Conservation (phyloP, 2,113 vertebrate species). For the Glareola pratincola region DNA sequence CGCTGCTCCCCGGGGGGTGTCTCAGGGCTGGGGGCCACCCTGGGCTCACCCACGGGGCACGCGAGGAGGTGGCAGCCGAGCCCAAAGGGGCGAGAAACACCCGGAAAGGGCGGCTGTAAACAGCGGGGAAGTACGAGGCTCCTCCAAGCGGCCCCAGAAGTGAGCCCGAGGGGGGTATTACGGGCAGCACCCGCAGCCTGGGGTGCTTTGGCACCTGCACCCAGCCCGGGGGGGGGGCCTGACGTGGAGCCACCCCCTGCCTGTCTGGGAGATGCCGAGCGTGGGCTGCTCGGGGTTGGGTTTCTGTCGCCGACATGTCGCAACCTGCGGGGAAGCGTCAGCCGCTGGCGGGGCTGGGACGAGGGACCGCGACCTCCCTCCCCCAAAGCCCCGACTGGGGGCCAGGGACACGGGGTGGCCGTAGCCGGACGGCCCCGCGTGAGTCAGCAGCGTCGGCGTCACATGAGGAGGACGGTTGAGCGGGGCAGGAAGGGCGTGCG, state of each 20-base stretch:
- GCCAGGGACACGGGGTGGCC: accelerated
- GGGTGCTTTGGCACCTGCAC: not conserved
- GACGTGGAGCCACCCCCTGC: not conserved
- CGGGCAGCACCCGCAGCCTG: accelerated
- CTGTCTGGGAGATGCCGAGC: accelerated
- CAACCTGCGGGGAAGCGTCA: not conserved
- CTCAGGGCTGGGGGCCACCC: not conserved
- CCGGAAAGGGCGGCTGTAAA: accelerated
- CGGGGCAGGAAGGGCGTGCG: not conserved
- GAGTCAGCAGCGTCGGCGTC: not conserved
- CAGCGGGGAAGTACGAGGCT: accelerated
- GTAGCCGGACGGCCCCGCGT: not conserved
- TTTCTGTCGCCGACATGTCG: accelerated
- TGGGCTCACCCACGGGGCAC: accelerated
- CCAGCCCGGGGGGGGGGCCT: not conserved
- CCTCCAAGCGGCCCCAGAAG: accelerated
- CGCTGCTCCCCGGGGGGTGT: accelerated
- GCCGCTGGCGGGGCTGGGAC: accelerated
- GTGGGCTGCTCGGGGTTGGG: not conserved
- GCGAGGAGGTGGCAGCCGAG: not conserved
- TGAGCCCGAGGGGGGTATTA: accelerated
- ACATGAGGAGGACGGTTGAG: not conserved
- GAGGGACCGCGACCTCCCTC: not conserved
- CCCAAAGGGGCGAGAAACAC: accelerated
- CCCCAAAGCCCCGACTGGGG: accelerated